phyloP scores from a whole-genome alignment of 2,888 invertebrate genomes.

The Tetragonisca angustula region DNA sequence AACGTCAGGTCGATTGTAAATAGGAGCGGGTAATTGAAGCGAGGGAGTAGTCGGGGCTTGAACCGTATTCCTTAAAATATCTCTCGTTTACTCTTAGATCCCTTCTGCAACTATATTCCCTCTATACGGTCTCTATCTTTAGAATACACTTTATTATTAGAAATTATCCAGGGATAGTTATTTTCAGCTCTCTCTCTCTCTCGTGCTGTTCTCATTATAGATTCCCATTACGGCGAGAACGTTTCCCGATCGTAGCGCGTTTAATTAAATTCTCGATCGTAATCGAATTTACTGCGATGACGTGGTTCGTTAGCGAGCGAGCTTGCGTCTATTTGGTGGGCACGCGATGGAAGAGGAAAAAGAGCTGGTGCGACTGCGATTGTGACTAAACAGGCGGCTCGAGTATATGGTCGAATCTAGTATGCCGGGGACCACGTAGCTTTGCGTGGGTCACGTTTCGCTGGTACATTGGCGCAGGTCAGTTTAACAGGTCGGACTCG shows the following conservation, averaged over 20 bases:
- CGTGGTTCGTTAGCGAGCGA: conserved; percentile 42
- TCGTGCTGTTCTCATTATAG: not conserved
- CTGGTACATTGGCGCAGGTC: conserved; percentile 65
- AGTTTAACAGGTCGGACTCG: conserved; percentile 70
- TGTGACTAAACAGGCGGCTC: not conserved
- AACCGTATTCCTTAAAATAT: not conserved
- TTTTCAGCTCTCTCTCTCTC: conserved; percentile 1
- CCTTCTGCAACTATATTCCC: not conserved
- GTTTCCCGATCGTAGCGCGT: no score
- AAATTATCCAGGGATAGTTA: not conserved
- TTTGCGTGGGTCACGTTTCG: conserved; percentile 64
- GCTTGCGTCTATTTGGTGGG: conserved; percentile 6
- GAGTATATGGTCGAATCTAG: conserved; percentile 38
- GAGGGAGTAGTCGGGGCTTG: conserved; percentile 5
- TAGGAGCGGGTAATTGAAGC: conserved; percentile 19
- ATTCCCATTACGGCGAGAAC: not conserved
- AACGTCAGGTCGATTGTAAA: conserved; percentile 26
- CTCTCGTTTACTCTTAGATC: not conserved
- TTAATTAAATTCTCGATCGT: not conserved
- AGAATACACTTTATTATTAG: not conserved
- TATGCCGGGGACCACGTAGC: not conserved
- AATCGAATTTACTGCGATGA: conserved; percentile 25
- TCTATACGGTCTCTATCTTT: not conserved
- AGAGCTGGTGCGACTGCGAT: not conserved
- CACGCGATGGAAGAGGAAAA: not conserved